phyloP scores from a whole-genome alignment of 2,797 vertebrate species.

The Sarcophilus harrisii region DNA sequence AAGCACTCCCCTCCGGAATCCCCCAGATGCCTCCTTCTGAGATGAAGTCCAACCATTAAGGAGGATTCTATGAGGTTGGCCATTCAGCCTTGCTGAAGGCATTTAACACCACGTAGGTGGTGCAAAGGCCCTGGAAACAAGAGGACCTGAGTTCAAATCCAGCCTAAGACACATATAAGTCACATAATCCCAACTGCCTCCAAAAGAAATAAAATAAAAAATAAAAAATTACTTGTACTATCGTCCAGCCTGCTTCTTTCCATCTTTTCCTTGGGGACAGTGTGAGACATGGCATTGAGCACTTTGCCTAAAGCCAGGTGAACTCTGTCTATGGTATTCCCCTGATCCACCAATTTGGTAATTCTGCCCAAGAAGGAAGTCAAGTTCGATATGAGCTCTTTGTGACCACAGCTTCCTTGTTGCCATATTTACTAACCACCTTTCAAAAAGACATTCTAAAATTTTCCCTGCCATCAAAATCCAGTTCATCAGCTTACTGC shows the following conservation, averaged over 20 bases:
- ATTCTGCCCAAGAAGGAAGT: not conserved
- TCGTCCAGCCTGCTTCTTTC: not conserved
- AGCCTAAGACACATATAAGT: not conserved
- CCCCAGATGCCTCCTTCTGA: not conserved
- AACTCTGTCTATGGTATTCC: not conserved
- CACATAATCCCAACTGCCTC: not conserved
- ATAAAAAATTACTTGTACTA: not conserved
- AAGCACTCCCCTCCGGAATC: not conserved
- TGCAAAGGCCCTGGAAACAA: not conserved
- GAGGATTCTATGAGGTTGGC: not conserved
- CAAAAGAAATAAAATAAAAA: not conserved
- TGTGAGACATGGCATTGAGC: not conserved
- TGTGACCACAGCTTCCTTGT: not conserved
- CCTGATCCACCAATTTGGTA: not conserved
- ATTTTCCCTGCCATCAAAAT: not conserved
- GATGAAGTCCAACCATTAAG: not conserved
- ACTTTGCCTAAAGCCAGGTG: not conserved
- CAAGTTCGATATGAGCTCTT: not conserved
- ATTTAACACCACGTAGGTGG: not conserved
- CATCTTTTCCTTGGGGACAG: not conserved
- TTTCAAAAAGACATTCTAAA: not conserved
- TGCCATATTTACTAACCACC: not conserved
- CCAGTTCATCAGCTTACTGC: not conserved
- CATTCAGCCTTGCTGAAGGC: not conserved
- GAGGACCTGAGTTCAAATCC: not conserved